Evolutionary conservation across 2,797 vertebrate genomes (phyloP).

Genomic region (Crenuchus spilurus): DNA sequence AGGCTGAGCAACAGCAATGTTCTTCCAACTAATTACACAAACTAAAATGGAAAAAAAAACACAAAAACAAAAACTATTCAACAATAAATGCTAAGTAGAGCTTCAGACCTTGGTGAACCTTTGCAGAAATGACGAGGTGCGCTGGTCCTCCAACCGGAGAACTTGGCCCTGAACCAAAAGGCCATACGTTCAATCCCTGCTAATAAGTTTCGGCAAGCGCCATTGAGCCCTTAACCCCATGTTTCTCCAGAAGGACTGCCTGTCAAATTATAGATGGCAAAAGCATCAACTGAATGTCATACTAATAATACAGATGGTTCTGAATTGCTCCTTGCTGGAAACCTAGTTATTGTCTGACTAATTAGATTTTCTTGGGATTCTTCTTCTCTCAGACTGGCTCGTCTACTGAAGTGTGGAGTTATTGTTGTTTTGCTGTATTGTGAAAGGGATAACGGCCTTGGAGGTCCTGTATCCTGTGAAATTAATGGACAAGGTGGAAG

Average conservation of each 20-base stretch:
- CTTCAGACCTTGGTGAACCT: not conserved
- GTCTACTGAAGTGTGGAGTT: no score
- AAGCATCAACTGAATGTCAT: not conserved
- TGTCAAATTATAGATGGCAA: not conserved
- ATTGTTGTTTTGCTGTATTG: no score
- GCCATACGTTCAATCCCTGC: slow-evolving; percentile 11
- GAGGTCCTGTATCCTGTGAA: no score
- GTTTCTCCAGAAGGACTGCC: not conserved
- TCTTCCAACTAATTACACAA: slow-evolving; percentile 30
- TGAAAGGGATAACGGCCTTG: no score
- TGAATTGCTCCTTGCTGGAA: slow-evolving; percentile 13
- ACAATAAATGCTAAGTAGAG: slow-evolving; percentile 11
- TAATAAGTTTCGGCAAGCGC: not conserved
- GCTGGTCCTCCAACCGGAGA: not conserved
- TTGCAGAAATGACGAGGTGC: not conserved
- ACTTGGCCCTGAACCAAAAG: slow-evolving; percentile 43
- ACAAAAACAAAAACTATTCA: slow-evolving; percentile 61
- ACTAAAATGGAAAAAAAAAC: slow-evolving; percentile 30
- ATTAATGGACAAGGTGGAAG: no score
- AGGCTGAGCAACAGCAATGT: slow-evolving; percentile 34
- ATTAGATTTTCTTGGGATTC: not conserved
- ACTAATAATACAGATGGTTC: slow-evolving; percentile 47
- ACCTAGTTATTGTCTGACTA: not conserved
- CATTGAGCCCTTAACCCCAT: not conserved
- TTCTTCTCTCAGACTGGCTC: no score